Percentiles rank a stretch among this genome's conserved stretches.
These are phyloP conservation scores for Varanus salvator DNA, from an alignment of 2,113 vertebrate species.

Conservation along the genomic window DNA sequence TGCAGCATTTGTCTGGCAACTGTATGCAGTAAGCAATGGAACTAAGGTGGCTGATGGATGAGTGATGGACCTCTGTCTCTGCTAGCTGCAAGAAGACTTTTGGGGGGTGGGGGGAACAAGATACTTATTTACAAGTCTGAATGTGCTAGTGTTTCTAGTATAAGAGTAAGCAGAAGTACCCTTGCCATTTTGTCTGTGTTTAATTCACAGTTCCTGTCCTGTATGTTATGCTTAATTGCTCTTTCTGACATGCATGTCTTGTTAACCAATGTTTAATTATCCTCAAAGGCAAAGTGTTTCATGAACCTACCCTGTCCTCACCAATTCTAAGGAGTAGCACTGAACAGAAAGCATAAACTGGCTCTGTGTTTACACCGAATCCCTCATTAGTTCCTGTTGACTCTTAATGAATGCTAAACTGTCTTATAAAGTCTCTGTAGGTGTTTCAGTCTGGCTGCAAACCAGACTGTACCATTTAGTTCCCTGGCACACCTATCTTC, in stretches of 20 bases:
- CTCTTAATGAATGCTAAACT: slow-evolving; percentile 1
- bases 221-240: background rate
- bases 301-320: background rate
- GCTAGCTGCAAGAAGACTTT: too few species aligned
- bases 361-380: background rate
- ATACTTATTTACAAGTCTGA: background rate
- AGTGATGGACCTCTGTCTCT: background rate
- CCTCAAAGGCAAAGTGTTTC: background rate
- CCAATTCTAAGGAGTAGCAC: background rate
- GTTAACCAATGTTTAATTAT: background rate
- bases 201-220: background rate
- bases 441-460: background rate
- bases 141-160: background rate
- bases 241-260: background rate
- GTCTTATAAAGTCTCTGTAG: background rate
- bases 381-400: background rate
- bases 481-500: background rate
- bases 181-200: background rate
- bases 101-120: too few species aligned
- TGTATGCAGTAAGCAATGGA: background rate
- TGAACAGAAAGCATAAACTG: background rate
- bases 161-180: background rate
- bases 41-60: background rate
- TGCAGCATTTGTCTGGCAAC: background rate
- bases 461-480: background rate